Evolutionary conservation across 2,888 invertebrate species (phyloP).

Genomic region (Psococerastis gibbosa): DNA sequence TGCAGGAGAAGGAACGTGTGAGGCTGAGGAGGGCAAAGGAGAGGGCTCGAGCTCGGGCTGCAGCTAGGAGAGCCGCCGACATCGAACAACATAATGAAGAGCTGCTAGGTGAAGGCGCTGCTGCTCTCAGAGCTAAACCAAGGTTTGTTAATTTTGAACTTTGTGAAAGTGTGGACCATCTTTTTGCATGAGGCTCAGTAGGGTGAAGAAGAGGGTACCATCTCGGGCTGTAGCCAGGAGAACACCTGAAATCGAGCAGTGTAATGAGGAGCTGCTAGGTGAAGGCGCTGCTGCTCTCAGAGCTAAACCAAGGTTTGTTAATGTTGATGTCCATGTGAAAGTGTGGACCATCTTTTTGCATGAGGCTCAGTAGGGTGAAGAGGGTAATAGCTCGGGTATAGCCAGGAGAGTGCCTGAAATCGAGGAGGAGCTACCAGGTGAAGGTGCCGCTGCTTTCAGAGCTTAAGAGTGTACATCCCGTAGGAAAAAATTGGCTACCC

Average conservation of each 20-base stretch:
- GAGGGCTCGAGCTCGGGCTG: conserved; percentile 40
- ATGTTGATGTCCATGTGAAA: no score
- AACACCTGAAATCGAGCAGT: conserved; percentile 11
- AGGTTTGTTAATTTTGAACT: no score
- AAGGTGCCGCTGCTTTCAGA: background rate
- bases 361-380: conserved; percentile 46
- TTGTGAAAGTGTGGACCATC: conserved; percentile 55
- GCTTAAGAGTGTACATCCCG: no score
- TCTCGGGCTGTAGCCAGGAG: conserved; percentile 35
- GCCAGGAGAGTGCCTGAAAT: conserved; percentile 23
- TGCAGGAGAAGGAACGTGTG: conserved; percentile 54
- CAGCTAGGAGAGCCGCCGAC: conserved; percentile 25
- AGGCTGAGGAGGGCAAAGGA: conserved; percentile 50
- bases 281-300: conserved; percentile 1
- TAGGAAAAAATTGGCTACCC: no score
- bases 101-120: background rate
- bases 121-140: no score
- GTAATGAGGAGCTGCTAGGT: conserved; percentile 1
- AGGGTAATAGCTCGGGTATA: conserved; percentile 42
- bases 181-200: conserved; percentile 50
- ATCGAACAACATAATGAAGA: conserved; percentile 3
- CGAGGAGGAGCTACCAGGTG: background rate
- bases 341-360: conserved; percentile 58
- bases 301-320: no score
- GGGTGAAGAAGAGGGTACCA: conserved; percentile 47